Base-by-base conservation (phyloP, 2,797 vertebrate genomes). In the Taeniopygia guttata region DNA sequence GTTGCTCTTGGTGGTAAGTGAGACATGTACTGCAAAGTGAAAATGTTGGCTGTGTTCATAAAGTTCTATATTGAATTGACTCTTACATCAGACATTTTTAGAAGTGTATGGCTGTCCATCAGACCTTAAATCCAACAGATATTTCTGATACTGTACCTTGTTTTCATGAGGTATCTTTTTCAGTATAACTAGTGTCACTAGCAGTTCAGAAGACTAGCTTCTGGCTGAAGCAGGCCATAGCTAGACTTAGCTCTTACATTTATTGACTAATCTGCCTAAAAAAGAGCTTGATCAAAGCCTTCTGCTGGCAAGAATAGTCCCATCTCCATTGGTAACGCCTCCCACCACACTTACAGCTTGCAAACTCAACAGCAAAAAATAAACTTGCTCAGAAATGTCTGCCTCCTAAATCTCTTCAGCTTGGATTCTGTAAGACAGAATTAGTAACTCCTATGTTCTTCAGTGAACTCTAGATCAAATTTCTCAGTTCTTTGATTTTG, bases 1-100 rank as follows among this genome's bases (percentile, higher is more conserved):
- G 97, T 97, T 46, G 98, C 99, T 42, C 98, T 99, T 93, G 99
- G 98, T 98, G 99, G 99, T 99, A 98, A 95, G 97, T 91, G 87
- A 93, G 89, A 95, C 48, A 16, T 87, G 34, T 66, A 56, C 79
- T 86, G 58, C 74, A 27, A 87, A 90, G 32, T 40, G 69, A 85
- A 85, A 66, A 45, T 62, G 38, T 21, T 72, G 45, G 43, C 60
- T 77, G 16, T 21, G 17, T 74, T 93, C 27, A 3, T 14, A 42
- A 46, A 45, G 48, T 67, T 91, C 60, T 49, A 4, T 67, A 30
- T 58, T n/a, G 74, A 60, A 62, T 30, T 56, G 42, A 17, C 13
- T 95, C 77, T 89, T 52, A n/a, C 6, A 38, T 43, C 2, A 3
- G 67, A 38, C 4, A 1, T 40, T 64, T 78, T 62, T 66, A 56